A percentile compares a stretch with the other conserved stretches of the same genome.
Evolutionary conservation across 2,888 invertebrate genomes (phyloP).

Genomic region (Eulithis prunata): DNA sequence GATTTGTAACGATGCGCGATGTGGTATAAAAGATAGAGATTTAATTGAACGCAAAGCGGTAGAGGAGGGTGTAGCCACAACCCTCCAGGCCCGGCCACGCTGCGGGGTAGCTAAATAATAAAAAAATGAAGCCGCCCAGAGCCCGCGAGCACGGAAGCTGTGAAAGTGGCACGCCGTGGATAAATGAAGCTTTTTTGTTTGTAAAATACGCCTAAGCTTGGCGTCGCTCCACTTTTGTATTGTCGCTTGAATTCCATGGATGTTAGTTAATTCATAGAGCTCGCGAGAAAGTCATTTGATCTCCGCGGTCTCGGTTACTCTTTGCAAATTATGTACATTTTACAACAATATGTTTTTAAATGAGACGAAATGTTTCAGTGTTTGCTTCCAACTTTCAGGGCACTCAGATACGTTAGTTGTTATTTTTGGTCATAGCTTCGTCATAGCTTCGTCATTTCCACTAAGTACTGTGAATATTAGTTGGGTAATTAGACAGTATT

Average conservation of each 20-base stretch:
- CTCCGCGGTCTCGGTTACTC: conserved; percentile 52
- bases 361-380: background rate
- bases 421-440: too few species aligned
- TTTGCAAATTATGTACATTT: conserved; percentile 30
- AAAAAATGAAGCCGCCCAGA: conserved; percentile 73
- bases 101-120: conserved; percentile 70
- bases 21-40: conserved; percentile 78
- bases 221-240: conserved; percentile 77
- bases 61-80: conserved; percentile 56
- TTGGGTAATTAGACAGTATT: too few species aligned
- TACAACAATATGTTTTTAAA: conserved; percentile 14
- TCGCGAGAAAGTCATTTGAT: conserved; percentile 67
- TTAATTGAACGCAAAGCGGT: conserved; percentile 80
- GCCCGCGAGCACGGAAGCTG: conserved; percentile 80
- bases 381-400: too few species aligned
- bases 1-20: conserved; percentile 79
- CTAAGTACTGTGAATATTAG: too few species aligned
- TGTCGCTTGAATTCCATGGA: conserved; percentile 77
- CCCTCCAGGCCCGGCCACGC: conserved; percentile 52
- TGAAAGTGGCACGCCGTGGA: conserved; percentile 83
- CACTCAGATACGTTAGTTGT: too few species aligned
- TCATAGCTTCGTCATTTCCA: too few species aligned
- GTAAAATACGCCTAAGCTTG: conserved; percentile 78
- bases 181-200: conserved; percentile 83
- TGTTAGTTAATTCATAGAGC: conserved; percentile 74